Conservation (phyloP, 2,797 vertebrate species). For the Artibeus lituratus region DNA sequence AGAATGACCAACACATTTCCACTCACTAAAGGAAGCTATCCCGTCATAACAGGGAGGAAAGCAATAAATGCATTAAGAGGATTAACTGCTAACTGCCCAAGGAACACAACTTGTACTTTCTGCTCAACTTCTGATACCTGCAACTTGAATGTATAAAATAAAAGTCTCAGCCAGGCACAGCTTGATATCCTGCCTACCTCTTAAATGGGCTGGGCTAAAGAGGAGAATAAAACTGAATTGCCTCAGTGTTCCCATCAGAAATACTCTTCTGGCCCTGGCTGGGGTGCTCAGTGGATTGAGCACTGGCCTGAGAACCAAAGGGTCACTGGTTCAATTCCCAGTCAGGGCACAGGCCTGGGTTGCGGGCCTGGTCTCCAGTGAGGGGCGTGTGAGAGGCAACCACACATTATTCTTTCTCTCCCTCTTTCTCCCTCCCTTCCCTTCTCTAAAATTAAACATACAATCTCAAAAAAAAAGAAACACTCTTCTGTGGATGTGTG, state of each 20-base stretch:
- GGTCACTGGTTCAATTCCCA: too few relatives aligned
- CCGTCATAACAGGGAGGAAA: constrained; percentile 43
- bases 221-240: background rate
- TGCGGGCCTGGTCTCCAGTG: too few relatives aligned
- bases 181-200: background rate
- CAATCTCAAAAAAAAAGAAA: background rate
- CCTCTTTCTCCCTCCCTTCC: too few relatives aligned
- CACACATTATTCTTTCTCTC: too few relatives aligned
- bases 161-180: background rate
- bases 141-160: background rate
- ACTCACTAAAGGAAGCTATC: constrained; percentile 21
- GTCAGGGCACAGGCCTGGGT: too few relatives aligned
- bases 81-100: constrained; percentile 53
- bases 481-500: background rate
- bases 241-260: constrained; percentile 16
- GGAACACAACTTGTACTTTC: constrained; percentile 14
- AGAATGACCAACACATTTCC: background rate
- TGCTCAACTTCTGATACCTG: constrained; percentile 42
- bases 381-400: too few relatives aligned
- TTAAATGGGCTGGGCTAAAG: background rate
- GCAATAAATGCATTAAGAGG: constrained; percentile 60
- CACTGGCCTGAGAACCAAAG: too few relatives aligned
- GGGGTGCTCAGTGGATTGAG: too few relatives aligned
- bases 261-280: background rate
- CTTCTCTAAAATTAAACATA: too few relatives aligned